Evolutionary conservation across 2,797 vertebrate species (phyloP), one percentile per base, ranked within the genome.

Genomic region (Limosa lapponica): DNA sequence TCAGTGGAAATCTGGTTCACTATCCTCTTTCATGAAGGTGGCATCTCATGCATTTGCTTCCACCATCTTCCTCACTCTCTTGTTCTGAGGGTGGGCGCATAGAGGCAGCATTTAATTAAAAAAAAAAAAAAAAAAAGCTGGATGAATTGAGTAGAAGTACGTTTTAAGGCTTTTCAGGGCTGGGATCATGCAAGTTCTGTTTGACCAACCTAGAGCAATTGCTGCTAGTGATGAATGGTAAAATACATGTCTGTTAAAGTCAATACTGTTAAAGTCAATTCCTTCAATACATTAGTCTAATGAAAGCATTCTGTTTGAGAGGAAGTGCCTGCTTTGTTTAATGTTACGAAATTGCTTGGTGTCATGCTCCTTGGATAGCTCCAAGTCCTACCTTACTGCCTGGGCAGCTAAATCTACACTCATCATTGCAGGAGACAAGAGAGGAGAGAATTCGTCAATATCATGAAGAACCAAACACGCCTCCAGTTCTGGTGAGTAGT

Each of bases 401-500:
- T 65, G 32, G 44, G 34, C 65, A 90, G 20, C 32, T 90, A 88
- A 90, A 72, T 74, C 46, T 88, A 2, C 13, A 24, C 41, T 70
- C 2, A 0, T 37, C 34, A 61, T 69, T 96, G 32, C 88, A 99
- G 99, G 98, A 99, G 95, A 99, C 98, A 11, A 97, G 98, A 87
- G 98, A 99, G 92, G 98, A 99, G 96, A 97, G 99, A 95, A 99
- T 99, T 94, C 92, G 11, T 23, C 99, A 99, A 46, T 99, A 98
- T 90, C 99, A 99, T 0, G 98, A 99, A 89, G 99, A 99, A 78
- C 91, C 95, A 2, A 95, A 98, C 34, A 98, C 98, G 1, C 98
- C 98, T 3, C 92, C 94, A 57, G 99, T 99, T 41, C 97, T 99
- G 98, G 99, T 99, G 94, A 97, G 98, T 83, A 67, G 52, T 11